Base-by-base conservation (phyloP, 2,888 invertebrate genomes). In the Andrena bucephala region DNA sequence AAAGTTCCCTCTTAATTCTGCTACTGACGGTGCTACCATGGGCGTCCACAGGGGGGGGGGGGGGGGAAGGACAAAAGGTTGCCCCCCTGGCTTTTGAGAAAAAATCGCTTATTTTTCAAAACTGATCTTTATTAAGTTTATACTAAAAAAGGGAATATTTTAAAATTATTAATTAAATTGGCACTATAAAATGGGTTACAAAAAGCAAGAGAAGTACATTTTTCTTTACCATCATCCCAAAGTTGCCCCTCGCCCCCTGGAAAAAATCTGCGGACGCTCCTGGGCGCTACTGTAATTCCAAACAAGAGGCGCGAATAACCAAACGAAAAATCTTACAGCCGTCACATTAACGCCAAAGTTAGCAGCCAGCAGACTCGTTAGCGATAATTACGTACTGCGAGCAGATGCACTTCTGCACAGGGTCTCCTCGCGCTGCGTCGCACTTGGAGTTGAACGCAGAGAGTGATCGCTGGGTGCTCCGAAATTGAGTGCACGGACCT, bases 401-500 rank as follows among this genome's bases (percentile, higher is more conserved):
- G 13, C 33, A 27, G 27, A 59, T 54, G 67, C 67, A 50, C 60
- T 24, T 69, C 24, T 16, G 31, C 20, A 2, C 13, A 16, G 29
- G 27, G 20, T 57, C 42, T 16, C 13, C 42, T 31, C 29, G 13
- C 6, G 7, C 2, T 7, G 16, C 10, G 13, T 62, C 57, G 60
- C 60, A 8, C 13, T 65, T 62, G 59, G 24, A 27, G 48, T 67
- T 66, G 54, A 57, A 73, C 31, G 29, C 65, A 6, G 24, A 27
- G 48, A 69, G 65, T 27, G 62, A 62, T 63, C 70, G 59, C 70
- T 2, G n/a, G 29, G 6, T 42, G 63, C 63, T 62, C 24, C 29
- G 27, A 67, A 73, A 73, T 24, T 13, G 75, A 60, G 33, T 24
- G 20, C 52, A 66, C 42, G 62, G 60, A 29, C 48, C 70, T 68